phyloP scores from a whole-genome alignment of 64 coral and sea anemone species.

The Dendrophyllia cribrosa region DNA sequence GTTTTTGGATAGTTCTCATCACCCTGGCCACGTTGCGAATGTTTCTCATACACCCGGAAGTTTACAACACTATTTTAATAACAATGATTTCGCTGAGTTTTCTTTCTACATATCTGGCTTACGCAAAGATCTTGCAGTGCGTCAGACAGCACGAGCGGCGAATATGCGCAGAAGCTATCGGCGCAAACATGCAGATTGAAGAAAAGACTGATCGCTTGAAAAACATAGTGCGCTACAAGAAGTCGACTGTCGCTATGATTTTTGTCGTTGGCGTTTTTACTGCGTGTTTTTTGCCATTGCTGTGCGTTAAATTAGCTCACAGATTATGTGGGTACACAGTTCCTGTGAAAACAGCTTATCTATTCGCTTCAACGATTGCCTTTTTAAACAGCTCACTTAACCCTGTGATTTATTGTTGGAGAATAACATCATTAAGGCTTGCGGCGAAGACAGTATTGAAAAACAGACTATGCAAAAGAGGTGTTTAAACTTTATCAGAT shows the following conservation, averaged over 20 bases:
- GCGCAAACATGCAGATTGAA: background rate
- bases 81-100: slow-evolving; percentile 4
- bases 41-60: background rate
- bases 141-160: slow-evolving; percentile 12
- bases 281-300: slow-evolving; percentile 20
- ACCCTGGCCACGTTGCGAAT: slow-evolving; percentile 1
- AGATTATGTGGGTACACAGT: background rate
- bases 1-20: slow-evolving; percentile 19
- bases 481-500: background rate
- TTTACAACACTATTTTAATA: background rate
- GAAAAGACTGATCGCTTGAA: background rate
- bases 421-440: slow-evolving; percentile 5
- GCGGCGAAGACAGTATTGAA: slow-evolving; percentile 5
- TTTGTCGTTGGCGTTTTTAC: slow-evolving; percentile 36
- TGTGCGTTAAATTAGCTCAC: slow-evolving; percentile 4
- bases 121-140: slow-evolving; percentile 12
- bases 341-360: background rate
- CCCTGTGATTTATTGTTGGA: slow-evolving; percentile 39
- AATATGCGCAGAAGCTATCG: background rate
- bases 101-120: slow-evolving; percentile 7
- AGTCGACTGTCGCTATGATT: background rate
- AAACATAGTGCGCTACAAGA: slow-evolving; percentile 32
- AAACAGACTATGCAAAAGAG: background rate
- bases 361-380: background rate
- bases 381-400: slow-evolving; percentile 39